phyloP scores from a whole-genome alignment of 2,113 vertebrate genomes.

The Triplophysa rosa region DNA sequence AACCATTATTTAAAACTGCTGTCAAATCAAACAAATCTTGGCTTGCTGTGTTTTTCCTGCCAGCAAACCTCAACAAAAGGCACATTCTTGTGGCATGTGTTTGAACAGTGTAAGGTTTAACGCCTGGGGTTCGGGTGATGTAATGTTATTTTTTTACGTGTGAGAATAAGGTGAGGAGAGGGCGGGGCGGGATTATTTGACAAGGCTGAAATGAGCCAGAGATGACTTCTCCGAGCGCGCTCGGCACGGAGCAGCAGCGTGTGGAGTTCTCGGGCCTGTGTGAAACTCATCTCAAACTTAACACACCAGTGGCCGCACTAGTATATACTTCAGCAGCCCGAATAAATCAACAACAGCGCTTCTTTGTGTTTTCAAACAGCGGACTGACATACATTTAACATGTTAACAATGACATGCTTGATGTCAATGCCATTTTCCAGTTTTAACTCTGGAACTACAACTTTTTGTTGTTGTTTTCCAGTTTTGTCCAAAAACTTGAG shows the following conservation, averaged over 20 bases:
- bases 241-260: not conserved
- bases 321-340: constrained; percentile 34
- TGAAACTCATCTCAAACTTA: constrained; percentile 29
- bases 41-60: constrained; percentile 56
- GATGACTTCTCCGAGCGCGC: constrained; percentile 59
- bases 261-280: constrained; percentile 5
- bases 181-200: constrained; percentile 66
- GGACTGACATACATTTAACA: constrained; percentile 12
- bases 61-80: constrained; percentile 75
- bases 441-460: not conserved
- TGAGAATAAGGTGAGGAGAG: constrained; percentile 70
- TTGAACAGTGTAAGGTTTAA: constrained; percentile 88
- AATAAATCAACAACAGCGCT: constrained; percentile 48
- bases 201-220: constrained; percentile 70
- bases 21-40: constrained; percentile 67
- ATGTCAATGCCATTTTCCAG: not conserved
- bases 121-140: constrained; percentile 77
- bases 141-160: constrained; percentile 88
- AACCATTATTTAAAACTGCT: constrained; percentile 61
- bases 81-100: constrained; percentile 83
- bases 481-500: too few species aligned
- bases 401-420: constrained; percentile 13
- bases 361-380: constrained; percentile 25
- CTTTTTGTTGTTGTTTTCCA: too few species aligned
- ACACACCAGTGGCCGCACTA: constrained; percentile 35